Conservation (phyloP, 2,113 vertebrate species). For the Pongo abelii region DNA sequence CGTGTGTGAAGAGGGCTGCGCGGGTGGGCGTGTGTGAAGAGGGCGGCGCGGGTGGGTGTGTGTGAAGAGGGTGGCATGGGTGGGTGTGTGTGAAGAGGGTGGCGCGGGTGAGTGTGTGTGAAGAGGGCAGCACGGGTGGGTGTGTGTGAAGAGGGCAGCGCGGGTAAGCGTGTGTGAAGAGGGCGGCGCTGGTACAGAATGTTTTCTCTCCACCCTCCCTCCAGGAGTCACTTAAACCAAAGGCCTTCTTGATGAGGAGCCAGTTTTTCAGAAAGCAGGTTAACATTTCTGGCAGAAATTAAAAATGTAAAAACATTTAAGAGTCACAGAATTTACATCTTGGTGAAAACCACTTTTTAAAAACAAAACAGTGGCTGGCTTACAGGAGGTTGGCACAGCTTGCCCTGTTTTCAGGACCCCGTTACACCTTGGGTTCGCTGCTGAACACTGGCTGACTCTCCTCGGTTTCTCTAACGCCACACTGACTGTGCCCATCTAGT, state of each 20-base stretch:
- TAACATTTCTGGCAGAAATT: not conserved
- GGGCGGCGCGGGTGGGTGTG: rapidly evolving
- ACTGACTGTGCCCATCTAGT: rapidly evolving
- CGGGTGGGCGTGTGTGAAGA: too few relatives aligned
- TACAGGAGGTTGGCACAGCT: not conserved
- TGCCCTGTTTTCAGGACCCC: too few relatives aligned
- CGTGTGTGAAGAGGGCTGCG: too few relatives aligned
- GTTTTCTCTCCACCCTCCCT: not conserved
- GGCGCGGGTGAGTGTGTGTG: too few relatives aligned
- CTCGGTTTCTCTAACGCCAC: rapidly evolving
- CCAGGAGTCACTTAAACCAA: not conserved
- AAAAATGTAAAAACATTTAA: not conserved
- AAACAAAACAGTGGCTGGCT: not conserved
- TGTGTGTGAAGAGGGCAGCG: too few relatives aligned
- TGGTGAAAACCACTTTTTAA: not conserved
- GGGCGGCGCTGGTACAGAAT: too few relatives aligned
- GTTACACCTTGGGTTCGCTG: rapidly evolving
- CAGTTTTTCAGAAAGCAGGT: not conserved
- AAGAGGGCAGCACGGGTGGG: rapidly evolving
- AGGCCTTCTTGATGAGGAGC: not conserved
- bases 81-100: too few relatives aligned
- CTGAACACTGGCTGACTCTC: not conserved
- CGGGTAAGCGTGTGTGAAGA: too few relatives aligned
- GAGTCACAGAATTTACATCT: not conserved
- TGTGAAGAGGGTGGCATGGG: rapidly evolving